Conservation (phyloP, 1,140 invertebrate genomes). For the Sitodiplosis mosellana region DNA sequence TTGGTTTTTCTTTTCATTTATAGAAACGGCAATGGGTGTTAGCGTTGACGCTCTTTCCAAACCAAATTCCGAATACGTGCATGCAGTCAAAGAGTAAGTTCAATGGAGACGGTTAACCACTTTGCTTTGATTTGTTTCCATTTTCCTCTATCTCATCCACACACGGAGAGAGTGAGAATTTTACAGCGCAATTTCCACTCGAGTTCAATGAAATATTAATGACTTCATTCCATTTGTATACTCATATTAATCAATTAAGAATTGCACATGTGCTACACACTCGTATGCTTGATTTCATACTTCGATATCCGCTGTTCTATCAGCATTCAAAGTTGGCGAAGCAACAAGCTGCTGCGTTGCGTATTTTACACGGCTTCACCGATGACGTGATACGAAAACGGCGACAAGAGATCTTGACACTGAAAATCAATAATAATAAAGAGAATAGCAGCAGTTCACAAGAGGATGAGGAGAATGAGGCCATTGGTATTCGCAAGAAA, state of each 20-base stretch:
- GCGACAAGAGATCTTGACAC: slow-evolving; percentile 4
- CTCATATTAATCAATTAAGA: neutral
- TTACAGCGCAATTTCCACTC: no score
- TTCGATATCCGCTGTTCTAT: slow-evolving; percentile 22
- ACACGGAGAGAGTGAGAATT: no score
- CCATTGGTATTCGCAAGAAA: slow-evolving; percentile 31
- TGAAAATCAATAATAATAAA: no score
- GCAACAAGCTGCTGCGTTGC: slow-evolving; percentile 33
- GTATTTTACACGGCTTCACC: slow-evolving; percentile 48
- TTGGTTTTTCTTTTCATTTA: no score
- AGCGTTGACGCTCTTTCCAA: slow-evolving; percentile 52
- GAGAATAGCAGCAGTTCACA: neutral
- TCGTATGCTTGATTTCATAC: slow-evolving; percentile 23
- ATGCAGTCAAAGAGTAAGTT: slow-evolving; percentile 42
- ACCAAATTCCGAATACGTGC: slow-evolving; percentile 49
- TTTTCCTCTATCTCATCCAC: no score
- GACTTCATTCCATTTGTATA: neutral
- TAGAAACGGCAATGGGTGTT: slow-evolving; percentile 75
- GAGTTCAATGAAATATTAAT: no score
- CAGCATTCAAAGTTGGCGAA: slow-evolving; percentile 21
- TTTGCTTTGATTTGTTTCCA: neutral
- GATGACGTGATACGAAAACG: slow-evolving; percentile 32
- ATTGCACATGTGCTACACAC: neutral
- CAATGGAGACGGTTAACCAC: neutral
- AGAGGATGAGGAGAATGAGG: neutral